Evolutionary conservation across 2,113 vertebrate species (phyloP).

Genomic region (Triplophysa rosa): DNA sequence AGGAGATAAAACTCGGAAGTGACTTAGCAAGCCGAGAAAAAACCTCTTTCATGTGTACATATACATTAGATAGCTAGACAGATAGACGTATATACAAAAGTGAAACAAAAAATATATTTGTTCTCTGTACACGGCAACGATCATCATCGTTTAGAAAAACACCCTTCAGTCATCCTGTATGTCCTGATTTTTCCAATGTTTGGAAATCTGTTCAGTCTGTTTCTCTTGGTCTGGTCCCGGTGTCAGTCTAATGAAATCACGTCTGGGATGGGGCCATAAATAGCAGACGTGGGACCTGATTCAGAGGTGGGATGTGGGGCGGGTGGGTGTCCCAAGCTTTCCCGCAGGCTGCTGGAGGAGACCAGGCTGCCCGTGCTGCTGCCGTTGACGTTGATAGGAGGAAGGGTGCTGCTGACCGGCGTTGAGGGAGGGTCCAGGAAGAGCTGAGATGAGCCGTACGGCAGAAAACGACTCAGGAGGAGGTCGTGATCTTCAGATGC

Average conservation of each 20-base stretch:
- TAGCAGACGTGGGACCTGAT: constrained; percentile 79
- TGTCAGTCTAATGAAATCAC: constrained; percentile 96
- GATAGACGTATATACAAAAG: constrained; percentile 86
- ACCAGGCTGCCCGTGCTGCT: constrained; percentile 90
- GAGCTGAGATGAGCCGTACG: constrained; percentile 92
- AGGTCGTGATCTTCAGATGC: constrained; percentile 94
- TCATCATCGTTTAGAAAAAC: constrained; percentile 76
- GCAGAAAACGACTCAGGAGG: constrained; percentile 90
- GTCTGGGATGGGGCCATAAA: constrained; percentile 94
- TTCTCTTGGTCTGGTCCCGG: not conserved
- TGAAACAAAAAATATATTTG: constrained; percentile 99
- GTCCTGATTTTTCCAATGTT: constrained; percentile 45
- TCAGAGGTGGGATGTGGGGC: constrained; percentile 78
- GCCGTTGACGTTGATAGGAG: constrained; percentile 80
- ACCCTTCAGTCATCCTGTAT: constrained; percentile 70
- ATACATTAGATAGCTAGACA: constrained; percentile 66
- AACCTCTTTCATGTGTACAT: constrained; percentile 42
- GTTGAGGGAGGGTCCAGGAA: constrained; percentile 90
- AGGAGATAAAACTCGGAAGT: constrained; percentile 37
- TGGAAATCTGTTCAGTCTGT: constrained; percentile 42
- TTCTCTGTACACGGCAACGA: constrained; percentile 92
- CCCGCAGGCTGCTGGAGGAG: constrained; percentile 87
- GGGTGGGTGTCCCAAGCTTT: constrained; percentile 79
- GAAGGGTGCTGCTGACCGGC: constrained; percentile 74
- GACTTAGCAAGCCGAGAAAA: constrained; percentile 41